phyloP scores from a whole-genome alignment of 1,140 invertebrate species.

The Drosophila pseudoananassae region DNA sequence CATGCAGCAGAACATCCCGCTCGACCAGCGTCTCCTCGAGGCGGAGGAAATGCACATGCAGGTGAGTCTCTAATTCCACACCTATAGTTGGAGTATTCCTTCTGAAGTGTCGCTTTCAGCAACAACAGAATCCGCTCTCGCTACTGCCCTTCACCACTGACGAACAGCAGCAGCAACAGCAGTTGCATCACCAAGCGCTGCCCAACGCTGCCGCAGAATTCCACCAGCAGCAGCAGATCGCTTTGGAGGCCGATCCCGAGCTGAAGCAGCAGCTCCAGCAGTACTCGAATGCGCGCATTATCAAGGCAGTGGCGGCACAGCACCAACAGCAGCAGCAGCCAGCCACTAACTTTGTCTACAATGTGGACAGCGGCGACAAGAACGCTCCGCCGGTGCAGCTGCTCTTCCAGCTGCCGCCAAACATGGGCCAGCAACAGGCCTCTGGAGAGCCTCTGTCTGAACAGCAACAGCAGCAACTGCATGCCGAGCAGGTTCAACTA shows the following conservation, averaged over 20 bases:
- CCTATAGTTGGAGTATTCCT: background rate
- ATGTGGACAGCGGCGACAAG: slow-evolving; percentile 77
- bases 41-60: slow-evolving; percentile 70
- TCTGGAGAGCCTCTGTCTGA: slow-evolving; percentile 20
- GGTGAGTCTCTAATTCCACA: slow-evolving; percentile 25
- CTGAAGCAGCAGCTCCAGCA: slow-evolving; percentile 84
- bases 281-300: slow-evolving; percentile 73
- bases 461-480: slow-evolving; percentile 59
- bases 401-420: slow-evolving; percentile 75
- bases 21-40: slow-evolving; percentile 70
- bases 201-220: slow-evolving; percentile 83
- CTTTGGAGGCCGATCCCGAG: slow-evolving; percentile 62
- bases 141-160: slow-evolving; percentile 70
- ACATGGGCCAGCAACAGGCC: slow-evolving; percentile 55
- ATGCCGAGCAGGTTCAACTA: slow-evolving; percentile 79
- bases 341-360: slow-evolving; percentile 79
- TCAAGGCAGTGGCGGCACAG: slow-evolving; percentile 83
- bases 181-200: slow-evolving; percentile 84
- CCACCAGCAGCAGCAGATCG: slow-evolving; percentile 61
- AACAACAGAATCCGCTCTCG: slow-evolving; percentile 81
- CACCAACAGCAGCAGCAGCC: slow-evolving; percentile 74
- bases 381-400: slow-evolving; percentile 78
- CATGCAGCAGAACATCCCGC: slow-evolving; percentile 61
- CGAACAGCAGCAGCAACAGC: slow-evolving; percentile 69
- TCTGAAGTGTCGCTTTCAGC: background rate